A percentile compares a stretch with the other conserved stretches of the same genome.
Evolutionary conservation across 2,113 vertebrate genomes (phyloP).

Genomic region (Platysternon megacephalum): DNA sequence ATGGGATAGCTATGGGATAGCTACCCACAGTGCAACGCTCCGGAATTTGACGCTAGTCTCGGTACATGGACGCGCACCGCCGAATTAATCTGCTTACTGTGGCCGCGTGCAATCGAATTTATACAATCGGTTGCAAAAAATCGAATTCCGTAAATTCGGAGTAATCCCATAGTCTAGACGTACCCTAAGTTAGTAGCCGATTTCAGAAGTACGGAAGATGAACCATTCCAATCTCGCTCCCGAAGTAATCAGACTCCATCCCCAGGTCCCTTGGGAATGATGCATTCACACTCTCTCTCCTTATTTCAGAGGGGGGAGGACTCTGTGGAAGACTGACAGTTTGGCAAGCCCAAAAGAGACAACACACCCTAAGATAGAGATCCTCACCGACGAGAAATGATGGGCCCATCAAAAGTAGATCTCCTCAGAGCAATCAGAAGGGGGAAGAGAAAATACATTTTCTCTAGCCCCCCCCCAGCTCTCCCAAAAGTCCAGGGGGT

Average conservation of each 20-base stretch:
- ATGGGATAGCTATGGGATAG: no score
- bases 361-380: not conserved
- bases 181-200: not conserved
- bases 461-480: not conserved
- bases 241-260: not conserved
- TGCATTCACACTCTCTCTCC: not conserved
- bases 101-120: no score
- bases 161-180: no score
- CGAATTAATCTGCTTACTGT: no score
- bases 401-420: not conserved
- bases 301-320: not conserved
- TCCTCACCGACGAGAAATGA: not conserved
- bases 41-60: no score
- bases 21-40: no score
- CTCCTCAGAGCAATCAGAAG: not conserved
- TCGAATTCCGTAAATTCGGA: no score
- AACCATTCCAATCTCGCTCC: not conserved
- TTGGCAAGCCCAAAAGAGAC: not conserved
- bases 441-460: not conserved
- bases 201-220: not conserved
- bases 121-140: no score
- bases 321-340: not conserved
- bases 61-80: no score
- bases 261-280: not conserved
- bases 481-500: accelerated